Base-by-base conservation (phyloP, 2,113 vertebrate genomes). In the Struthidea cinerea region DNA sequence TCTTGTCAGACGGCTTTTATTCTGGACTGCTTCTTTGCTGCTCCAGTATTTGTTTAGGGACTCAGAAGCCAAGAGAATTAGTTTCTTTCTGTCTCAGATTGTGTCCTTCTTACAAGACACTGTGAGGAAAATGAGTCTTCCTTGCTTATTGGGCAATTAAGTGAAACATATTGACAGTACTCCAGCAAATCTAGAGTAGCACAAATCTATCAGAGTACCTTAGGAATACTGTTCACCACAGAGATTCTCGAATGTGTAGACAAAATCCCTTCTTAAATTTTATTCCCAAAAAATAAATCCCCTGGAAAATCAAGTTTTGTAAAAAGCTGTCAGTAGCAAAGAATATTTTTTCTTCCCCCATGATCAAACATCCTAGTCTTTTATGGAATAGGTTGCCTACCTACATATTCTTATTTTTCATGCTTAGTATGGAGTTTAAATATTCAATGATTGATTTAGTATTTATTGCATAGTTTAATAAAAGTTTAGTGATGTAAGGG, bases 391-490 rank as follows among this genome's bases (percentile, higher is more conserved):
- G 6, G 6, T 57, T 96, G 73, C 52, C 44, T 93, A 30, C 52
- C 89, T 95, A 83, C n/a, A 35, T 84, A 16, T 71, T 92, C 39
- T 55, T 79, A 4, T 24, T 85, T 85, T 86, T 93, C 65, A 19
- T 41, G 11, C 14, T 81, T 93, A 73, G 60, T 78, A 75, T 94
- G 89, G 96, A 91, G 83, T 89, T 94, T 93, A 87, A 96, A 92
- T 84, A 95, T 93, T 87, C 90, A 94, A 79, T 94, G 92, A 94
- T 97, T 94, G 90, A 94, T 96, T 97, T 97, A 96, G 90, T 97
- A 97, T 97, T 98, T 98, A 97, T 95, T 84, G 63, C 85, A 73
- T 53, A 92, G 80, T 95, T 97, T 97, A 96, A 97, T 97, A 91
- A 85, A 97, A 84, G 69, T 94, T 96, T 96, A 95, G 96, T 95